Percentiles rank a stretch among this genome's conserved stretches.
Evolutionary conservation across 2,888 invertebrate species (phyloP).

Genomic region (Eledona agricola): DNA sequence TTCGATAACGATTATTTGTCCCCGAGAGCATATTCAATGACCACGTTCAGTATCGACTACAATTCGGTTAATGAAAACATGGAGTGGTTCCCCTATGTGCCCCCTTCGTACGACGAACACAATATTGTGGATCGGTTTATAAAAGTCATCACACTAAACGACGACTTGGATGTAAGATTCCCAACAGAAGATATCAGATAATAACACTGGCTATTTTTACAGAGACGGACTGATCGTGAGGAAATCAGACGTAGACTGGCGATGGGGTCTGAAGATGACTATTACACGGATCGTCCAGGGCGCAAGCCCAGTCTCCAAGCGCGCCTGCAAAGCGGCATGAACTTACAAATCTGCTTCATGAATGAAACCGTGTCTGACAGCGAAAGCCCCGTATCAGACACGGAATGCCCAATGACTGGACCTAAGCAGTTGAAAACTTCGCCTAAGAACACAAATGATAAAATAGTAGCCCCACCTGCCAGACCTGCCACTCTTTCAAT

Average conservation of each 20-base stretch:
- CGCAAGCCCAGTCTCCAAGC: slow-evolving; percentile 89
- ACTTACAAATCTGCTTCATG: slow-evolving; percentile 95
- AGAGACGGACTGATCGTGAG: slow-evolving; percentile 91
- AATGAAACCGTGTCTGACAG: slow-evolving; percentile 89
- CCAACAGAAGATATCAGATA: too few relatives aligned
- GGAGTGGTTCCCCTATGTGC: slow-evolving; percentile 62
- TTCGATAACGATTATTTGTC: slow-evolving; percentile 64
- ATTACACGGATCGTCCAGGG: slow-evolving; percentile 74
- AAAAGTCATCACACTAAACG: slow-evolving; percentile 65
- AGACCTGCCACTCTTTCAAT: slow-evolving; percentile 58
- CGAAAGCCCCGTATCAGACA: slow-evolving; percentile 80
- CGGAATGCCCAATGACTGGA: slow-evolving; percentile 66
- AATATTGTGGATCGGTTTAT: slow-evolving; percentile 68
- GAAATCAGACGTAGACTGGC: slow-evolving; percentile 89
- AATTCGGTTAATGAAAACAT: slow-evolving; percentile 64
- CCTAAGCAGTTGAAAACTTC: slow-evolving; percentile 55
- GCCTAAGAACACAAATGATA: slow-evolving; percentile 43
- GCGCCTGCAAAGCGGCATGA: slow-evolving; percentile 88
- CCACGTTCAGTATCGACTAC: slow-evolving; percentile 65
- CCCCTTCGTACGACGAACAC: slow-evolving; percentile 63
- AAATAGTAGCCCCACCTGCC: slow-evolving; percentile 41
- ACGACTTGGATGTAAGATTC: slow-evolving; percentile 56
- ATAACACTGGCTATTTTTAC: slow-evolving; percentile 56
- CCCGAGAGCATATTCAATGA: slow-evolving; percentile 66
- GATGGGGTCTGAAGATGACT: slow-evolving; percentile 83